Percentiles rank a stretch among this genome's conserved stretches.
Evolutionary conservation across 2,888 invertebrate species (phyloP).

Genomic region (Timema podura): DNA sequence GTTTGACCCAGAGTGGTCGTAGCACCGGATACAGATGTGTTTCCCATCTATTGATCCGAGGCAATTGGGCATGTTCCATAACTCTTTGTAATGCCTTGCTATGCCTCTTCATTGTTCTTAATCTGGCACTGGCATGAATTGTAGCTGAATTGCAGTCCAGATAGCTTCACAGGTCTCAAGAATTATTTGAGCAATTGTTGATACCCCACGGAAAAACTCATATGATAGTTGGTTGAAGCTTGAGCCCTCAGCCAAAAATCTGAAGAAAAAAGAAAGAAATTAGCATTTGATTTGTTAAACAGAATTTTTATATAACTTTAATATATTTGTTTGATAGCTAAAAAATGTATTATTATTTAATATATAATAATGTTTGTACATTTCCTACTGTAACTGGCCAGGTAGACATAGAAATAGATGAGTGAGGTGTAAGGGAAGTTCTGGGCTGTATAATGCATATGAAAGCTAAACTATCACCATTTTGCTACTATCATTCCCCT

Average conservation of each 20-base stretch:
- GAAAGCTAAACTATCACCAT: too few species aligned
- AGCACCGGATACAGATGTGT: neutral
- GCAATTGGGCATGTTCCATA: conserved; percentile 20
- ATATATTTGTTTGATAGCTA: too few species aligned
- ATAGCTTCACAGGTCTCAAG: conserved; percentile 6
- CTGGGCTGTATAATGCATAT: too few species aligned
- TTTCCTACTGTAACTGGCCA: too few species aligned
- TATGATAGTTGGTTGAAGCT: neutral
- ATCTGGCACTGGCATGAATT: conserved; percentile 2
- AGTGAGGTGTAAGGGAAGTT: too few species aligned
- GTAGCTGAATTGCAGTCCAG: conserved; percentile 1
- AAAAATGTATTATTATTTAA: too few species aligned
- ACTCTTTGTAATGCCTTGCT: neutral
- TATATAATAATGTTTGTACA: too few species aligned
- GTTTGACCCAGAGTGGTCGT: neutral
- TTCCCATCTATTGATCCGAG: conserved; percentile 11
- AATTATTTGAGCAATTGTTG: conserved; percentile 14
- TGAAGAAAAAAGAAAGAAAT: neutral
- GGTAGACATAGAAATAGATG: too few species aligned
- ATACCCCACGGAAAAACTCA: neutral
- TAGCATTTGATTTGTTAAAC: neutral
- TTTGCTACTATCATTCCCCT: too few species aligned
- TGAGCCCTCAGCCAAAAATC: neutral
- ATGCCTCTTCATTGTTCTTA: conserved; percentile 11
- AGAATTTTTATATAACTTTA: neutral